phyloP scores from a whole-genome alignment of 2,888 invertebrate genomes.

The Dione vanillae region DNA sequence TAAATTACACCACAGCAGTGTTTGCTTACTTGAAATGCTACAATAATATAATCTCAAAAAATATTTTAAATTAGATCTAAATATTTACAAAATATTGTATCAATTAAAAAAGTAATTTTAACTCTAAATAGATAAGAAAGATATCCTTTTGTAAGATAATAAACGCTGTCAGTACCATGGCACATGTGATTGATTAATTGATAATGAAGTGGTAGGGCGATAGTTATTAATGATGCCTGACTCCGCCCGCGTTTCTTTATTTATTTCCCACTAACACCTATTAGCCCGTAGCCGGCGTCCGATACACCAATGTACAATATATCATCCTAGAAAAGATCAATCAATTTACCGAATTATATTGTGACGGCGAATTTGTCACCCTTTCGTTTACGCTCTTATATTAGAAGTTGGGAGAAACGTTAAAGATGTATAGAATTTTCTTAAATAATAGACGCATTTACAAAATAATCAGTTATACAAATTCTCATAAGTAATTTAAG shows the following conservation, averaged over 20 bases:
- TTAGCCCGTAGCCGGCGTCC: slow-evolving; percentile 65
- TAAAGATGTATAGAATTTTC: slow-evolving; percentile 21
- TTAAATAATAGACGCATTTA: background rate
- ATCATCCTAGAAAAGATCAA: slow-evolving; percentile 77
- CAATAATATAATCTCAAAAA: no score
- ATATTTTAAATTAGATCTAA: background rate
- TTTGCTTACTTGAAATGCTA: no score
- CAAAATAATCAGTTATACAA: background rate
- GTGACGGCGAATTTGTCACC: slow-evolving; percentile 61
- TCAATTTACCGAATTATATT: slow-evolving; percentile 76
- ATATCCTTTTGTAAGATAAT: slow-evolving; percentile 36
- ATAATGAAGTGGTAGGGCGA: slow-evolving; percentile 79
- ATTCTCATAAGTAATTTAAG: slow-evolving; percentile 5
- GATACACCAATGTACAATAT: slow-evolving; percentile 69
- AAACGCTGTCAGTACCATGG: slow-evolving; percentile 40
- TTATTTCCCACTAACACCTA: slow-evolving; percentile 79
- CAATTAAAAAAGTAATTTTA: background rate
- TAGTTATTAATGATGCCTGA: slow-evolving; percentile 79
- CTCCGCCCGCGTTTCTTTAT: slow-evolving; percentile 76
- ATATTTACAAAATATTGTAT: background rate
- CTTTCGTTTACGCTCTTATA: slow-evolving; percentile 53
- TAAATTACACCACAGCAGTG: no score
- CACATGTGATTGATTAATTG: slow-evolving; percentile 82
- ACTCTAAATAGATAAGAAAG: slow-evolving; percentile 4
- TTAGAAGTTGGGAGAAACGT: background rate